Conservation (phyloP, 2,113 vertebrate species). For the Eudyptes chrysolophus region DNA sequence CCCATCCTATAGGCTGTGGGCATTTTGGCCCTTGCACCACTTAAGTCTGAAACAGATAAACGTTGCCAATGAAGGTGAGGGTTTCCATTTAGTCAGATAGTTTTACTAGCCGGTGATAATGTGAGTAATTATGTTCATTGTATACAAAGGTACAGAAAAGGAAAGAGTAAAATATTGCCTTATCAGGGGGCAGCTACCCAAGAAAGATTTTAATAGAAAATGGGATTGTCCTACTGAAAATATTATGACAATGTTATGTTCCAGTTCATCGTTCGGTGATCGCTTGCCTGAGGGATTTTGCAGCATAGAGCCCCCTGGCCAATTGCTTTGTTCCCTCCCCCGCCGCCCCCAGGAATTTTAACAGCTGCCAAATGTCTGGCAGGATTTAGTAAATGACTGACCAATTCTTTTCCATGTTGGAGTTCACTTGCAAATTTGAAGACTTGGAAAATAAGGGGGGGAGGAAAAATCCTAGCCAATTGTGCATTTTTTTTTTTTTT, state of each 20-base stretch:
- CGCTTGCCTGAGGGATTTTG: slow-evolving; percentile 26
- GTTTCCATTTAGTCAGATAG: not conserved
- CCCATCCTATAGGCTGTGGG: not conserved
- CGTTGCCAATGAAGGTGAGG: not conserved
- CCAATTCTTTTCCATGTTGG: slow-evolving; percentile 35
- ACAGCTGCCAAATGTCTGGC: slow-evolving; percentile 72
- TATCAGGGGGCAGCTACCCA: not conserved
- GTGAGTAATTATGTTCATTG: not conserved
- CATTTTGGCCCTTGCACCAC: not conserved
- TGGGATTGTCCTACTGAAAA: not conserved
- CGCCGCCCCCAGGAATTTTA: slow-evolving; percentile 11
- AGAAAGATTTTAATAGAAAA: not conserved
- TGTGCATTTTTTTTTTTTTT: not conserved
- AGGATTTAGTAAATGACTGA: slow-evolving; percentile 52
- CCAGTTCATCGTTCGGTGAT: not conserved
- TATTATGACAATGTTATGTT: not conserved
- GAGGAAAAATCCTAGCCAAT: not conserved
- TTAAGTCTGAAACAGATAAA: not conserved
- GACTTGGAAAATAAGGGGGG: not conserved
- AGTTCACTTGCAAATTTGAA: not conserved
- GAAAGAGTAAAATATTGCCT: not conserved
- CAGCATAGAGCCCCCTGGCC: not conserved
- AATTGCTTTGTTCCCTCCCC: slow-evolving; percentile 5
- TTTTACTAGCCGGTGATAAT: not conserved
- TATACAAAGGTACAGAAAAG: not conserved